Evolutionary conservation across 2,888 invertebrate species (phyloP), one percentile per base, ranked within the genome.

Genomic region (Idaea biselata): DNA sequence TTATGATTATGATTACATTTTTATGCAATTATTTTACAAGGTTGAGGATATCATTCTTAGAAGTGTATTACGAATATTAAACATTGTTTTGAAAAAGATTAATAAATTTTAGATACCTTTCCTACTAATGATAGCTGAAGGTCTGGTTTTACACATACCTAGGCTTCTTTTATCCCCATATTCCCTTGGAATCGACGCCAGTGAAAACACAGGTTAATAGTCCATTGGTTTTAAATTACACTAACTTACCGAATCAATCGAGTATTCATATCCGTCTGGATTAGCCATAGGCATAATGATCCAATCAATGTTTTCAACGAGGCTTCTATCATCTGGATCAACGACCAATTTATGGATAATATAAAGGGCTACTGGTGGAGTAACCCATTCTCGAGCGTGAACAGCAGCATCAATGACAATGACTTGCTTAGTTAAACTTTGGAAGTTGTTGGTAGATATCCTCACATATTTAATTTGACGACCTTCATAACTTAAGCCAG

Each of bases 181-280:
- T 25, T 25, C 25, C 25, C 25, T 5, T 5, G 25, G 25, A 5
- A 25, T 25, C 25, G 25, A 5, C 25, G 25, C 25, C 3, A 5
- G 25, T 25, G 25, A 1, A 25, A 25, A 3, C 25, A 25, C 5
- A 5, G 5, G 25, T 3, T 25, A 25, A 1, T 25, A 25, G 25
- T 25, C 5, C 5, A 3, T 3, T 25, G 25, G 25, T 54, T 58
- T 58, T 3, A 25, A 18, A 6, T 17, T 54, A 55, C 44, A 73
- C 80, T 86, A 86, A 93, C 80, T 86, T 86, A 93, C 94, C 78
- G 81, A 82, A 0, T 88, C 82, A 65, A 93, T 92, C 0, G 94
- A 93, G 83, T 93, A 95, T 75, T 94, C 95, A 73, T 96, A 96
- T n/a, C 96, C 96, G 77, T 96, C 96, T 14, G 96, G 96, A 81